These are phyloP conservation scores for Drosophila serrata DNA, from an alignment of 1,140 invertebrate genomes.

Conservation along the genomic window DNA sequence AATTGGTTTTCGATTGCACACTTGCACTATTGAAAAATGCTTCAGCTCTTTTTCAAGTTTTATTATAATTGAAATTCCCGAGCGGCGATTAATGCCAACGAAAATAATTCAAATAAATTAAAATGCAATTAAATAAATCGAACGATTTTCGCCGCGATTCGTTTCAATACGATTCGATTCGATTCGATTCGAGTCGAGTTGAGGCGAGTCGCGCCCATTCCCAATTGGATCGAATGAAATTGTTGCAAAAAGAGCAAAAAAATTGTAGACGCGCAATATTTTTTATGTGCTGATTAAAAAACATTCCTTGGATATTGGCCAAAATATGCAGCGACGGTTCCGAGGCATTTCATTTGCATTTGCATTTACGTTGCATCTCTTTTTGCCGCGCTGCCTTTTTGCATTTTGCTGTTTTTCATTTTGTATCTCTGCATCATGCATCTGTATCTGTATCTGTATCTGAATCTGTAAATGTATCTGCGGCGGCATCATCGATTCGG, in stretches of 20 bases:
- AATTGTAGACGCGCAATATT: conserved; percentile 82
- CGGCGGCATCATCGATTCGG: conserved; percentile 72
- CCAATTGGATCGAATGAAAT: conserved; percentile 31
- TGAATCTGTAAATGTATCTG: conserved; percentile 44
- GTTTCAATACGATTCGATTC: conserved; percentile 36
- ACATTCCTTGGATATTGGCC: conserved; percentile 85
- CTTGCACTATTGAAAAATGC: conserved; percentile 79
- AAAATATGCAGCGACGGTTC: conserved; percentile 75
- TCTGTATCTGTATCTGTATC: conserved; percentile 47
- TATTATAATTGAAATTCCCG: conserved; percentile 81
- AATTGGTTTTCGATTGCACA: conserved; percentile 80
- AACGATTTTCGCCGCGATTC: conserved; percentile 57
- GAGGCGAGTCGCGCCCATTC: conserved; percentile 20
- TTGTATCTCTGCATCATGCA: conserved; percentile 21
- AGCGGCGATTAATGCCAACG: conserved; percentile 76
- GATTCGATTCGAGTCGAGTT: conserved; percentile 19
- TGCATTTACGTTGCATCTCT: conserved; percentile 52
- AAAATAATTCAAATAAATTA: conserved; percentile 84
- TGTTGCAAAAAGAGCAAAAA: conserved; percentile 49
- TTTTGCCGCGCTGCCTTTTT: conserved; percentile 22
- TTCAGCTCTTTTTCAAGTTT: conserved; percentile 75
- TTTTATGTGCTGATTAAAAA: conserved; percentile 85
- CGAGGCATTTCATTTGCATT: conserved; percentile 75
- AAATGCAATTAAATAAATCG: conserved; percentile 85
- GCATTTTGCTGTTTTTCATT: conserved; percentile 33